Evolutionary conservation across 2,113 vertebrate genomes (phyloP), one percentile per base, ranked within the genome.

Genomic region (Muscicapa adusta): DNA sequence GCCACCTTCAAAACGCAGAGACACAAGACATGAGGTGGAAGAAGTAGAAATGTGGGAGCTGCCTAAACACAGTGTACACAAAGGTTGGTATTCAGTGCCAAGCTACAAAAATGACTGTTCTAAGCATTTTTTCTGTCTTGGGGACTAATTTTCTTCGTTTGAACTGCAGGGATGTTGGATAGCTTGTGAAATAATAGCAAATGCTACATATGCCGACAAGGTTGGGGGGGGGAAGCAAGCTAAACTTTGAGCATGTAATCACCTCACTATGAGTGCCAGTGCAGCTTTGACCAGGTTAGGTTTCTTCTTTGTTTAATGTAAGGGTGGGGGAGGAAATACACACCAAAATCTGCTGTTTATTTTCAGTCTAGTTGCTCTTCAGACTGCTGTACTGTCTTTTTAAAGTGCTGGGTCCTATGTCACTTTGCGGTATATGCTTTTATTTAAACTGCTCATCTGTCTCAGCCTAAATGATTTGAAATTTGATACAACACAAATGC

Each of bases 41-140:
- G 96, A 96, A 67, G 48, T 4, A 45, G 96, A 96, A 84, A n/a
- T 54, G 65, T 93, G 94, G 96, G 97, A 97, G 36, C 61, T 95
- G 48, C 92, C 96, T 18, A 96, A 79, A 88, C 68, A 76, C 33
- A 31, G 38, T 0, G 18, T 48, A 24, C 80, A 12, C 77, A 97
- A 79, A 96, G 96, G 97, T 97, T 87, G 73, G 96, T 91, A 14
- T 22, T 25, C 5, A 38, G 19, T 24, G 34, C 14, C 7, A 28
- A 80, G 53, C 25, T 67, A 40, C 23, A 33, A 23, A 72, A 94
- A 31, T 10, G 5, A 60, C 20, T 45, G 7, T 15, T 76, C 17
- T 3, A 40, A 34, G 61, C 2, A 8, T 12, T 62, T 58, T 36
- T 88, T 18, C 12, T 67, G 0, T n/a, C 25, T 50, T 3, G 1